phyloP scores from a whole-genome alignment of 2,888 invertebrate genomes.

The Polydrusus tereticollis region DNA sequence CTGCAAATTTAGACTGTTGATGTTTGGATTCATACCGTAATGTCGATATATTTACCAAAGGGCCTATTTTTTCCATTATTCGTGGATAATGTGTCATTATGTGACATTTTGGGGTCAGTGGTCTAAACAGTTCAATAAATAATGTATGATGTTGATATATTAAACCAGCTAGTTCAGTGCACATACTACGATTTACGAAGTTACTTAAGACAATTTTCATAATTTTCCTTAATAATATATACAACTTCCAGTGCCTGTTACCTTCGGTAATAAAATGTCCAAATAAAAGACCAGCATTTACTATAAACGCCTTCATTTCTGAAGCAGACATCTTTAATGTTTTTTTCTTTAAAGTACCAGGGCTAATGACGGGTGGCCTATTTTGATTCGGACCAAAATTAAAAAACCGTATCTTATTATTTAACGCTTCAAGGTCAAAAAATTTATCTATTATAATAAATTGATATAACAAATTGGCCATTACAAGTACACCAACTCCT shows the following conservation, averaged over 20 bases:
- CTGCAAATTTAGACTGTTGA: neutral
- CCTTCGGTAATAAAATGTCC: constrained; percentile 28
- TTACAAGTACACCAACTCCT: constrained; percentile 26
- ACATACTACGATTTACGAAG: constrained; percentile 11
- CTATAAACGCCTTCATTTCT: constrained; percentile 42
- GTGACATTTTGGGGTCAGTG: neutral
- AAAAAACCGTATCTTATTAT: constrained; percentile 32
- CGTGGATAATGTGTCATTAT: constrained; percentile 3
- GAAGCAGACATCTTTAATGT: constrained; percentile 42
- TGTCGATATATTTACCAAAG: neutral
- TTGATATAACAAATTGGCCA: constrained; percentile 26
- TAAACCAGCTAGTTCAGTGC: constrained; percentile 10
- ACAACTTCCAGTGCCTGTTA: constrained; percentile 38
- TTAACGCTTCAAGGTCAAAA: constrained; percentile 36
- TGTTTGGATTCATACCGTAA: neutral
- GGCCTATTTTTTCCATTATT: neutral
- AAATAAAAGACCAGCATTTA: constrained; percentile 35
- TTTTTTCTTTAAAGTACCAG: constrained; percentile 39
- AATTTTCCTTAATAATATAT: constrained; percentile 38
- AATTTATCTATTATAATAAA: constrained; percentile 22
- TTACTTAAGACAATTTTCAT: constrained; percentile 32
- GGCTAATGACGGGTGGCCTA: constrained; percentile 34
- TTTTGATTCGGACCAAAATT: constrained; percentile 29
- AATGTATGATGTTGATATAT: constrained; percentile 41
- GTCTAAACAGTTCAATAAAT: constrained; percentile 19